Conservation (phyloP, 2,797 vertebrate genomes). For the Sparus aurata region DNA sequence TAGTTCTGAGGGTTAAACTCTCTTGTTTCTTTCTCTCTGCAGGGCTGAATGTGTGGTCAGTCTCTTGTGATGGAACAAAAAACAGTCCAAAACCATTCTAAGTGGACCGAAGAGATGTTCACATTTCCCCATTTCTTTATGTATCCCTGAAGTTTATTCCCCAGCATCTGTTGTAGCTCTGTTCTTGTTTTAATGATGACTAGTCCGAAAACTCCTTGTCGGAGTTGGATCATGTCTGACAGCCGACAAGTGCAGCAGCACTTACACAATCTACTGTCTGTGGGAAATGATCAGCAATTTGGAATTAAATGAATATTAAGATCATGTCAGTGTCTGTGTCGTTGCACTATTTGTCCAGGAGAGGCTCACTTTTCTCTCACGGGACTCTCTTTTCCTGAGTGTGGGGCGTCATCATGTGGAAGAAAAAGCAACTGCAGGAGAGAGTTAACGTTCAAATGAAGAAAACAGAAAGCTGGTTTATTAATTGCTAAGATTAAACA, state of each 20-base stretch:
- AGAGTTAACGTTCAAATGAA: background rate
- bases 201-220: conserved; percentile 72
- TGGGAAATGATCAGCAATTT: background rate
- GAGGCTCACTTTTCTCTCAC: background rate
- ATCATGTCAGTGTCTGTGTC: background rate
- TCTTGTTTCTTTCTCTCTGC: conserved; percentile 16
- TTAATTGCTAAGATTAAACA: background rate
- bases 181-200: conserved; percentile 80
- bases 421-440: background rate
- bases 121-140: background rate
- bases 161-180: conserved; percentile 15
- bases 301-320: conserved; percentile 9
- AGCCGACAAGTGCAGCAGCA: conserved; percentile 45
- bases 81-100: conserved; percentile 14
- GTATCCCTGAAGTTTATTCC: background rate
- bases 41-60: conserved; percentile 74
- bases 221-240: conserved; percentile 75
- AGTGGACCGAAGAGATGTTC: conserved; percentile 9
- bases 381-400: background rate
- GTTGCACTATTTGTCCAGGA: background rate
- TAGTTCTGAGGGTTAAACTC: background rate
- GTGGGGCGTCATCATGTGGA: conserved; percentile 67
- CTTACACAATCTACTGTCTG: background rate
- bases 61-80: conserved; percentile 47
- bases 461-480: background rate